phyloP scores from a whole-genome alignment of 2,797 vertebrate genomes.

The Bovichtus variegatus region DNA sequence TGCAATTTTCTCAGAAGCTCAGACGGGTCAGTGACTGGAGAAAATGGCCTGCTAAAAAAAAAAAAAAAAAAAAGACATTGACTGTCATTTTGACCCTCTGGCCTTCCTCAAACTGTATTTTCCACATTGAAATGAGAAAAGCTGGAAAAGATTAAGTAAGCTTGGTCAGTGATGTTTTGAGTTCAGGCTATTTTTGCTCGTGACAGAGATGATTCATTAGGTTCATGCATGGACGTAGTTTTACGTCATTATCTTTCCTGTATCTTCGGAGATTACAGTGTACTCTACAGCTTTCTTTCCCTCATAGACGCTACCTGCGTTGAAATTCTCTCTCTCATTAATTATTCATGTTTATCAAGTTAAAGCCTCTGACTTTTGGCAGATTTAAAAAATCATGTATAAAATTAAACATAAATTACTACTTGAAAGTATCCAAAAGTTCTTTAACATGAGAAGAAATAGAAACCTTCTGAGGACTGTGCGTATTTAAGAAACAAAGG shows the following conservation, averaged over 20 bases:
- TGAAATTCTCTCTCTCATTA: neutral
- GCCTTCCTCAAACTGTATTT: neutral
- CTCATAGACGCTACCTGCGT: no score
- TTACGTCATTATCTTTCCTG: neutral
- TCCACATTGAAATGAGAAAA: neutral
- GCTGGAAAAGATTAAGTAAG: slow-evolving; percentile 10
- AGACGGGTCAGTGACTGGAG: neutral
- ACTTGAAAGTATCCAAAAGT: neutral
- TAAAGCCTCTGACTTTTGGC: neutral
- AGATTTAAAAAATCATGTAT: neutral
- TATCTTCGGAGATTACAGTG: neutral
- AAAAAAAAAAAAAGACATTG: neutral
- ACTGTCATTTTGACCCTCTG: slow-evolving; percentile 2
- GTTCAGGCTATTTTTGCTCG: neutral
- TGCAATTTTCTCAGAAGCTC: neutral
- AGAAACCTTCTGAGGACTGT: neutral
- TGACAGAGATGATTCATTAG: neutral
- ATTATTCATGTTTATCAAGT: neutral
- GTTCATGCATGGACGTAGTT: neutral
- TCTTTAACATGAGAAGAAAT: neutral
- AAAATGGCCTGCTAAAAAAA: neutral
- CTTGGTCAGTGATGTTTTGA: no score
- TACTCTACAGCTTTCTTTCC: neutral
- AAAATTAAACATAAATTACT: neutral
- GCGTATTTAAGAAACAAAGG: neutral